Base-by-base conservation (phyloP, 2,888 invertebrate species). In the Digitonthophagus gazella region DNA sequence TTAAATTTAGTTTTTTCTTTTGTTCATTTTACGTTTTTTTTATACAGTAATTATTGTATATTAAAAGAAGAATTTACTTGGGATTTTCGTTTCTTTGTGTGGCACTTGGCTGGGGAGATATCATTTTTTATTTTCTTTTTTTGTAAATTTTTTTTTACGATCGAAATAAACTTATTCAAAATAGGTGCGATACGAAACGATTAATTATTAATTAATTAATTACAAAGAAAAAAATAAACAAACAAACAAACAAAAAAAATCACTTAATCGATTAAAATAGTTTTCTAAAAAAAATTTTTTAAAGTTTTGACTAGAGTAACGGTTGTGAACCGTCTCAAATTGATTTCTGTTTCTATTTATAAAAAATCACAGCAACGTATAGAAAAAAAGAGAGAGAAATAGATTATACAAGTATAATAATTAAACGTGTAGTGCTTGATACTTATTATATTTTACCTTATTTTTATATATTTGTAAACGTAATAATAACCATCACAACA, bases 31-130 rank as follows among this genome's bases (percentile, higher is more conserved):
- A 67, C 66, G 58, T 28, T 65, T 63, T 22, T 66, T 70, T 70
- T 57, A 57, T 15, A 57, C 57, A 14, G 14, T 57, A 57, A 15
- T 57, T 57, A 57, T 11, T 57, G 15, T 15, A 57, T 57, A 57
- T 57, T n/a, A n/a, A n/a, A n/a, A n/a, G n/a, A n/a, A n/a, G n/a
- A 44, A 44, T 8, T 44, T 44, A 8, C 11, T 44, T 44, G 28
- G n/a, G n/a, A n/a, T 61, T 61, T 15, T 18, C 11, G 15, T 61
- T 61, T 61, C 61, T 19, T 71, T 61, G 61, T 71, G 71, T 71
- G 71, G 71, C 71, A 82, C 82, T 82, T 82, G 79, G 78, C 76
- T 79, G 79, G 82, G 82, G 82, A 82, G 82, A 83, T 83, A 83
- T 82, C 82, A 79, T 80, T 79, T 80, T 79, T 73, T 74, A 72